A percentile compares a stretch with the other conserved stretches of the same genome.
Conservation (phyloP, 2,797 vertebrate species). For the Hypotaenidia philippensis region DNA sequence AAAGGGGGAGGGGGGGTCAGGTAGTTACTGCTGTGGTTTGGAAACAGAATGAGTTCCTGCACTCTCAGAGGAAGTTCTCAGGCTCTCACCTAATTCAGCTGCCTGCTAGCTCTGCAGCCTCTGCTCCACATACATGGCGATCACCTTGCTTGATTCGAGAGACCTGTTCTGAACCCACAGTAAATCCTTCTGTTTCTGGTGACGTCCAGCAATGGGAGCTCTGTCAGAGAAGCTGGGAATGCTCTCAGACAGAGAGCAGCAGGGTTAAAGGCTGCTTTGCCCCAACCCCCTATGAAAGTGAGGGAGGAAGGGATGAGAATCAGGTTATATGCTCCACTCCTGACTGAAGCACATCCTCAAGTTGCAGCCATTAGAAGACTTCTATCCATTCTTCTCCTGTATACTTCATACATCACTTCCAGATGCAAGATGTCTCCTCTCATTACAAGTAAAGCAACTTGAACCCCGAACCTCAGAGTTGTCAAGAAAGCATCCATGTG, state of each 20-base stretch:
- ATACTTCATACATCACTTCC: background rate
- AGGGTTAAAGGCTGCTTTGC: background rate
- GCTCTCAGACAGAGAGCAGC: background rate
- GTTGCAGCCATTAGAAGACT: background rate
- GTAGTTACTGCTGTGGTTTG: background rate
- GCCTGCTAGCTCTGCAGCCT: background rate
- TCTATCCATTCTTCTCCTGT: background rate
- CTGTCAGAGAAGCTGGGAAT: background rate
- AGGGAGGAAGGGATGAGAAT: background rate
- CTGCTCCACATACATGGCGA: accelerated
- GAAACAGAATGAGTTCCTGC: background rate
- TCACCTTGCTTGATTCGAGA: background rate
- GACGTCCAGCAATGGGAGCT: background rate
- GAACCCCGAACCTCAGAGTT: background rate
- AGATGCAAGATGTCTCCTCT: background rate
- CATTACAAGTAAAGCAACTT: background rate
- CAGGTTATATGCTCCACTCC: background rate
- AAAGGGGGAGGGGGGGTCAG: too few relatives aligned
- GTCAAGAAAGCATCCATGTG: background rate
- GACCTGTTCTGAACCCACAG: background rate
- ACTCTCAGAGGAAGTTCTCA: background rate
- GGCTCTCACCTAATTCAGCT: background rate
- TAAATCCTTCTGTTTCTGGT: background rate
- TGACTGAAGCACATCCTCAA: background rate
- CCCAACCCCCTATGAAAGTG: background rate